A percentile compares a stretch with the other conserved stretches of the same genome.
phyloP scores from a whole-genome alignment of 2,797 vertebrate genomes.

The Chiloscyllium punctatum region DNA sequence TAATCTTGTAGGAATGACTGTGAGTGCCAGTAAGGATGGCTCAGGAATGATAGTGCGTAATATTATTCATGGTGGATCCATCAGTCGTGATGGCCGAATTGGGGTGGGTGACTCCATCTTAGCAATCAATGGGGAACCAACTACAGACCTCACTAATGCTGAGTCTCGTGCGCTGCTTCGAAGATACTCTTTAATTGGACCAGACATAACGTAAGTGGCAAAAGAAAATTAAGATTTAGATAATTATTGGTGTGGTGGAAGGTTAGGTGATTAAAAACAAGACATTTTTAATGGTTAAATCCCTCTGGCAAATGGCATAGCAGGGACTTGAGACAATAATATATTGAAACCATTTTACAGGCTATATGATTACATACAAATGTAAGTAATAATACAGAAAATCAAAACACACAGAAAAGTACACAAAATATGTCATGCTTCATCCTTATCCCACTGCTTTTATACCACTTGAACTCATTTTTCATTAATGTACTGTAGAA shows the following conservation, averaged over 20 bases:
- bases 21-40: constrained; percentile 83
- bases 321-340: background rate
- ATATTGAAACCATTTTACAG: background rate
- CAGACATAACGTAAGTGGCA: constrained; percentile 77
- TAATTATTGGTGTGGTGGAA: background rate
- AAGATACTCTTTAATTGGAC: constrained; percentile 84
- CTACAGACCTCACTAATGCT: constrained; percentile 73
- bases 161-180: constrained; percentile 89
- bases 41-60: constrained; percentile 88
- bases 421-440: background rate
- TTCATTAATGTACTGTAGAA: background rate
- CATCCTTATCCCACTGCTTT: background rate
- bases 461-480: background rate
- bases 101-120: constrained; percentile 86
- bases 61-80: constrained; percentile 86
- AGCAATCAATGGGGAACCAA: constrained; percentile 84
- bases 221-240: background rate
- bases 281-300: background rate
- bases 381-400: background rate
- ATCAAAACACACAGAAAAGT: background rate
- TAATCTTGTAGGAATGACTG: constrained; percentile 80
- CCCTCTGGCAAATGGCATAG: too few relatives aligned
- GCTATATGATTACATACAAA: background rate
- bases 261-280: background rate
- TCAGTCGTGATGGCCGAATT: constrained; percentile 84